phyloP scores from a whole-genome alignment of 2,113 vertebrate species.

The Melanerpes formicivorus region DNA sequence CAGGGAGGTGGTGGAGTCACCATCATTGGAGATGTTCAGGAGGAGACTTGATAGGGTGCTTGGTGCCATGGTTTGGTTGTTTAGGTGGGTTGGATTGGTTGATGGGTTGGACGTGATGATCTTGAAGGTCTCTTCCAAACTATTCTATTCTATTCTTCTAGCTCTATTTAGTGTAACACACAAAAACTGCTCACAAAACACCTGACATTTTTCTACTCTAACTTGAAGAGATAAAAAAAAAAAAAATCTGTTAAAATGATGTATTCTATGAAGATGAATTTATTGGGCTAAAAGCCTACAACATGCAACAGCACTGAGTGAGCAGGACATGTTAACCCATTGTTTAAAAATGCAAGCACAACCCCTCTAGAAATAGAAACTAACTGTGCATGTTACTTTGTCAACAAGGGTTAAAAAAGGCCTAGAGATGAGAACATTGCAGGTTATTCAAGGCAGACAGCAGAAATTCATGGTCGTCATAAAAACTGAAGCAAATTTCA shows the following conservation, averaged over 20 bases:
- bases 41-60: no score
- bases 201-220: not conserved
- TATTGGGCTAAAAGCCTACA: not conserved
- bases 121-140: no score
- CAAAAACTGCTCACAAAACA: not conserved
- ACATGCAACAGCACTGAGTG: not conserved
- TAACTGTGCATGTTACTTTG: not conserved
- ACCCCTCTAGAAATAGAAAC: not conserved
- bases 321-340: not conserved
- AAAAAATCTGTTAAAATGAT: not conserved
- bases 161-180: not conserved
- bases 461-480: no score
- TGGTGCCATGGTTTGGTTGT: no score
- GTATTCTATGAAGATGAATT: not conserved
- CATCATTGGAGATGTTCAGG: no score
- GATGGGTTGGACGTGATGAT: no score
- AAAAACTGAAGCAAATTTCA: not conserved
- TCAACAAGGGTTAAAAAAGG: not conserved
- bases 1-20: no score
- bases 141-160: no score
- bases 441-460: not conserved
- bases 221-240: not conserved
- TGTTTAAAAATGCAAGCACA: not conserved
- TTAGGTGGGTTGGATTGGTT: no score
- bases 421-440: not conserved